Evolutionary conservation across 2,113 vertebrate species (phyloP), one percentile per base, ranked within the genome.

Genomic region (Podiceps cristatus): DNA sequence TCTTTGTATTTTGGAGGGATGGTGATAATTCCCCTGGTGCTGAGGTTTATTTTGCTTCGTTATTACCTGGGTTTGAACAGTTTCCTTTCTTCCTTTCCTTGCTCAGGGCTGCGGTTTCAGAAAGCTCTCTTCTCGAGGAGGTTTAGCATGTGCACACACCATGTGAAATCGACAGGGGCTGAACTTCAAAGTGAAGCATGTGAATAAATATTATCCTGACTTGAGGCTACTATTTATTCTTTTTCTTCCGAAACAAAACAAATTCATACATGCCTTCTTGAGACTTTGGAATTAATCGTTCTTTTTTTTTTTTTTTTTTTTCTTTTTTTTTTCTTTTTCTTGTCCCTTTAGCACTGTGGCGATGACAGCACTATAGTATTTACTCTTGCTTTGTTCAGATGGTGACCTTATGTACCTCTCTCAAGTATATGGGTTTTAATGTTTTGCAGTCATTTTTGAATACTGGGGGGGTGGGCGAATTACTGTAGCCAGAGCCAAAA

Each of bases 171-270:
- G 33, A 35, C 81, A n/a, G 74, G 87, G 90, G 80, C 90, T 93
- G 92, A 85, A 85, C 96, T 95, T 95, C 96, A 96, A 95, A 97
- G 94, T 3, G 52, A 71, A 72, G 86, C 47, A 14, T 25, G 88
- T 78, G 86, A 93, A 93, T 96, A 96, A 95, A 95, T 93, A 91
- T 96, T 96, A 94, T 91, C 86, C 91, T 93, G 71, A 71, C 92
- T 95, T 1, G 9, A 83, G 71, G 96, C 86, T 68, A 44, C 85
- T 90, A 73, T 89, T 93, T 94, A 91, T 81, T 78, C 89, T 85
- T 85, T 92, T 86, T 89, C 76, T 89, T 89, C 93, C 8, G 10
- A 85, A 93, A 78, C 86, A 93, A 97, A 96, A 92, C 81, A 78
- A 77, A 95, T 81, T 80, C 73, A 18, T 60, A 66, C 37, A 6